Evolutionary conservation across 1,140 invertebrate species (phyloP), one percentile per base, ranked within the genome.

Genomic region (Colletes gigas): DNA sequence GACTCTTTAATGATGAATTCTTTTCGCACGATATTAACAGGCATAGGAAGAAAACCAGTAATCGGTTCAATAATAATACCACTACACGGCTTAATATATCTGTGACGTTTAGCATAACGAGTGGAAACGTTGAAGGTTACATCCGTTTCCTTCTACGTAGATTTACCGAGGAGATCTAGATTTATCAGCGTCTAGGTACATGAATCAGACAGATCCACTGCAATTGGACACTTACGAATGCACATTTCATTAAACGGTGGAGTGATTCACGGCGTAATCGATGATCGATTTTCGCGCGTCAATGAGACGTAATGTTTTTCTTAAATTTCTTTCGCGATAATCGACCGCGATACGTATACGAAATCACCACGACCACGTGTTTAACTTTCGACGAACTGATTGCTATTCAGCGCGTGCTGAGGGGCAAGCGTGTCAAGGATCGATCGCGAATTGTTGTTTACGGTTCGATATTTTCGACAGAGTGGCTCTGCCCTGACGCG

Each of bases 401-500:
- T 83, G 47, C 9, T 79, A 89, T 89, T 88, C 85, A 67, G 14
- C 5, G 9, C 10, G 55, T 15, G 44, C 52, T 30, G 0, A 39
- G n/a, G 7, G 17, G 39, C 59, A 88, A 82, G 68, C 74, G 57
- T 88, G 87, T 87, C 87, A 89, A 89, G 88, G 88, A 62, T 14
- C 60, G 19, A 78, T 84, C 68, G 41, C 60, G 65, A 84, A 86
- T 84, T 73, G 76, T 83, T 86, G 68, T 69, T 81, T 71, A 74
- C 67, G 10, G 12, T 30, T 59, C n/a, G 17, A 12, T 21, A 57
- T 77, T 81, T 77, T 81, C 39, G 50, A 21, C 21, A 0, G 8
- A 44, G 50, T 15, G 44, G 44, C 41, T 30, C 30, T 30, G 30
- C 30, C 30, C 30, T 30, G 30, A 30, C 30, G 2, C 30, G 30